phyloP scores from a whole-genome alignment of 2,113 vertebrate species.

The Dendropsophus ebraccatus region DNA sequence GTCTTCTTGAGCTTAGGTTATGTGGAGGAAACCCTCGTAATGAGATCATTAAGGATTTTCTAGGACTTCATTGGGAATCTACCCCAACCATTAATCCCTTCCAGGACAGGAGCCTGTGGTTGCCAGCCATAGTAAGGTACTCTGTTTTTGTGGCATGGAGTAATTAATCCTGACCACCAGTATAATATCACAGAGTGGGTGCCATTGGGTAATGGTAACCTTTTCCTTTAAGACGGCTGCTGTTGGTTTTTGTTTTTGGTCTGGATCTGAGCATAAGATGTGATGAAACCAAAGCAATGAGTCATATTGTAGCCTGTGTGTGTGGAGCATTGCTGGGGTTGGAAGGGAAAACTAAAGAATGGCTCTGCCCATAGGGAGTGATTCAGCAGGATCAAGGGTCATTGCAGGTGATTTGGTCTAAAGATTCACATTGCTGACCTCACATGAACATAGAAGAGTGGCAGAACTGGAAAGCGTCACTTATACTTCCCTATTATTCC shows the following conservation, averaged over 20 bases:
- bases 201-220: too few species aligned
- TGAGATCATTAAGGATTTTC: neutral
- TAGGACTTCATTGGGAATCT: neutral
- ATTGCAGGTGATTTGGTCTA: conserved; percentile 22
- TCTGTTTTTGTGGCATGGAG: too few species aligned
- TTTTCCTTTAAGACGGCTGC: neutral
- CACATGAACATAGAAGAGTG: neutral
- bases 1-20: neutral
- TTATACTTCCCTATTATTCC: neutral
- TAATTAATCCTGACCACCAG: too few species aligned
- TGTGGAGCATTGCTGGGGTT: neutral
- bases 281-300: neutral
- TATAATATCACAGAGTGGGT: too few species aligned
- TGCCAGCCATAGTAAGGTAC: too few species aligned
- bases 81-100: neutral
- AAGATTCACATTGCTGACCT: neutral
- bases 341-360: too few species aligned
- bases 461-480: neutral
- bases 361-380: conserved; percentile 15
- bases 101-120: too few species aligned
- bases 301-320: neutral
- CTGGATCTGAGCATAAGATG: neutral
- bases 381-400: neutral
- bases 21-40: neutral
- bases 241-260: neutral